These are phyloP conservation scores for Apistogramma diplotaenia DNA, from an alignment of 2,113 vertebrate species.

Conservation along the genomic window DNA sequence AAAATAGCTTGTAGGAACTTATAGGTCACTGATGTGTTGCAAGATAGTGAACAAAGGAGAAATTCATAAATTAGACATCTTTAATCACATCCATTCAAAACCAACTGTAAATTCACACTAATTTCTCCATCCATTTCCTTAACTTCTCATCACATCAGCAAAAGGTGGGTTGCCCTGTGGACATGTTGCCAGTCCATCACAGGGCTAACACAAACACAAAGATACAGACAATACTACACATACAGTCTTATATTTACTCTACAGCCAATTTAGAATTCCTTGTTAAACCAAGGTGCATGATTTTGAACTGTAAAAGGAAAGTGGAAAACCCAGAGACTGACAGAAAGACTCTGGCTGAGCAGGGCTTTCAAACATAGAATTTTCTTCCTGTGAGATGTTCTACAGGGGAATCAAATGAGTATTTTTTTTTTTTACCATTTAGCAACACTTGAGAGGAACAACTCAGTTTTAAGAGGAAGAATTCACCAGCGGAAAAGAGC, in stretches of 20 bases:
- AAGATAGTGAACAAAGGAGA: background rate
- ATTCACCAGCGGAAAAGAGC: background rate
- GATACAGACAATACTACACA: background rate
- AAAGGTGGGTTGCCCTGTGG: background rate
- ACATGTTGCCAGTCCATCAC: background rate
- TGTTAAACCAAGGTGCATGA: background rate
- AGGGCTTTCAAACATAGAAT: background rate
- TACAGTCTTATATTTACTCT: background rate
- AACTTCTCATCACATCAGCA: background rate
- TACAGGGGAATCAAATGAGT: background rate
- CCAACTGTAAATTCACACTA: background rate
- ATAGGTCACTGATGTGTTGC: too few relatives aligned
- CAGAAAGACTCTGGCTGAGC: too few relatives aligned
- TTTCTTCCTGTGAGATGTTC: background rate
- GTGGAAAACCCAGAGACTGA: background rate
- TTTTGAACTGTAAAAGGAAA: background rate
- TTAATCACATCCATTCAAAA: background rate
- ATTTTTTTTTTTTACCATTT: background rate
- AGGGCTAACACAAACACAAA: background rate
- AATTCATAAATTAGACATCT: background rate
- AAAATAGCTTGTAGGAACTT: too few relatives aligned
- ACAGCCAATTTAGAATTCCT: accelerated
- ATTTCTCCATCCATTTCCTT: background rate
- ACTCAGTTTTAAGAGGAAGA: background rate
- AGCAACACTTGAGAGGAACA: background rate